phyloP scores from a whole-genome alignment of 2,797 vertebrate genomes.

The Nothura maculosa region DNA sequence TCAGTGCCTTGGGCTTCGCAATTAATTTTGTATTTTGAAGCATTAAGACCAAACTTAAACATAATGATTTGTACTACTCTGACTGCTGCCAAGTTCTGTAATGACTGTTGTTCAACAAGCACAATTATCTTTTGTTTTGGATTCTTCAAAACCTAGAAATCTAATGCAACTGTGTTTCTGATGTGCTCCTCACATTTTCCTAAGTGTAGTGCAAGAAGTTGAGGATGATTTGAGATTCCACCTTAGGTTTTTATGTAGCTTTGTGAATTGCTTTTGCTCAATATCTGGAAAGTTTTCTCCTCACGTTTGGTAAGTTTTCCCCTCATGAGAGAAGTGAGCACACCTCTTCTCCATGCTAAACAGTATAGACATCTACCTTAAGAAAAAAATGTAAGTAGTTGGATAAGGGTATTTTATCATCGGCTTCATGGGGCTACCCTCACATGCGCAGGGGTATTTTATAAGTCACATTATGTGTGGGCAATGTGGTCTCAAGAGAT shows the following conservation, averaged over 20 bases:
- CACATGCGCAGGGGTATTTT: not conserved
- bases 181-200: not conserved
- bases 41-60: slow-evolving; percentile 40
- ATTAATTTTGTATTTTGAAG: slow-evolving; percentile 61
- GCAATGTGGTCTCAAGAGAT: slow-evolving; percentile 38
- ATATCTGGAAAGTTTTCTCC: not conserved
- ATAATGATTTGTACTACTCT: slow-evolving; percentile 54
- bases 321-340: not conserved
- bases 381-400: slow-evolving; percentile 26
- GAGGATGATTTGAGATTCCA: not conserved
- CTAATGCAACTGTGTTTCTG: not conserved
- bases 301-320: not conserved
- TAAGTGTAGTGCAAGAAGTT: not conserved
- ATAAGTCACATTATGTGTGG: slow-evolving; percentile 11
- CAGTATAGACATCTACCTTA: not conserved
- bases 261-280: not conserved
- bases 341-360: not conserved
- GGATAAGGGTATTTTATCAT: slow-evolving; percentile 48
- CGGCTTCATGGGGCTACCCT: slow-evolving; percentile 23
- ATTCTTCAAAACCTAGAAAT: slow-evolving; percentile 40
- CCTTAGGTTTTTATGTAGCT: not conserved
- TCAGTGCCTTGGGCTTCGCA: slow-evolving; percentile 50
- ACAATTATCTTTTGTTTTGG: slow-evolving; percentile 62
- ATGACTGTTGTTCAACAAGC: slow-evolving; percentile 70
- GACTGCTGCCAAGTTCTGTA: slow-evolving; percentile 58